phyloP scores from a whole-genome alignment of 1,140 invertebrate species.

The Bombus pyrosoma region DNA sequence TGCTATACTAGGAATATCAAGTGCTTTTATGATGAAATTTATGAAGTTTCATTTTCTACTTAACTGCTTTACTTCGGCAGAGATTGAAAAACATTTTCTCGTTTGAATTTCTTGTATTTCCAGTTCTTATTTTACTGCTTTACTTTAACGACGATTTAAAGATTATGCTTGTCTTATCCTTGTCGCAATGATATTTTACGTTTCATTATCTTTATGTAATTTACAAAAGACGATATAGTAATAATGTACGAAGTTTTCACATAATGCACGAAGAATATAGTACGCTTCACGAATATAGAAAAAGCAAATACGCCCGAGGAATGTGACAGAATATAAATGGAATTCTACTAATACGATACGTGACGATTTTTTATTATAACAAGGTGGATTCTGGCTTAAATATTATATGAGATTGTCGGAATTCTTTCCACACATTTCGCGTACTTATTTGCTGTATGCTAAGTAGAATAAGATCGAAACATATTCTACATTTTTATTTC shows the following conservation, averaged over 20 bases:
- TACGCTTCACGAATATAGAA: background rate
- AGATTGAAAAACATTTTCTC: too few species aligned
- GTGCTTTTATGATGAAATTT: too few species aligned
- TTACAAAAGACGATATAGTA: background rate
- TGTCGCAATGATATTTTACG: too few species aligned
- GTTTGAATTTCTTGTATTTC: too few species aligned
- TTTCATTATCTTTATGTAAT: too few species aligned
- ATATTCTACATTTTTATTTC: background rate
- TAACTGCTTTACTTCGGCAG: too few species aligned
- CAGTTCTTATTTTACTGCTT: too few species aligned
- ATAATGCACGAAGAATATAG: background rate
- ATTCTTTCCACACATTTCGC: background rate
- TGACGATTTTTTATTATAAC: conserved; percentile 5
- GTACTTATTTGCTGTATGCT: background rate
- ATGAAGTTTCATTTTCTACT: too few species aligned
- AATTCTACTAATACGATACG: conserved; percentile 4
- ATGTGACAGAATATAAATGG: conserved; percentile 22
- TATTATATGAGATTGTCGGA: background rate
- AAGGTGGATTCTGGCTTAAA: background rate
- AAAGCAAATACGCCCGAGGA: background rate
- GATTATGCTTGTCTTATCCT: too few species aligned
- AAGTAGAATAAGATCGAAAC: background rate
- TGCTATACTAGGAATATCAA: too few species aligned
- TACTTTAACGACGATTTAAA: too few species aligned
- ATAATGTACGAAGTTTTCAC: background rate